These are phyloP conservation scores for Lophius americanus DNA, from an alignment of 2,797 vertebrate genomes.

Conservation along the genomic window DNA sequence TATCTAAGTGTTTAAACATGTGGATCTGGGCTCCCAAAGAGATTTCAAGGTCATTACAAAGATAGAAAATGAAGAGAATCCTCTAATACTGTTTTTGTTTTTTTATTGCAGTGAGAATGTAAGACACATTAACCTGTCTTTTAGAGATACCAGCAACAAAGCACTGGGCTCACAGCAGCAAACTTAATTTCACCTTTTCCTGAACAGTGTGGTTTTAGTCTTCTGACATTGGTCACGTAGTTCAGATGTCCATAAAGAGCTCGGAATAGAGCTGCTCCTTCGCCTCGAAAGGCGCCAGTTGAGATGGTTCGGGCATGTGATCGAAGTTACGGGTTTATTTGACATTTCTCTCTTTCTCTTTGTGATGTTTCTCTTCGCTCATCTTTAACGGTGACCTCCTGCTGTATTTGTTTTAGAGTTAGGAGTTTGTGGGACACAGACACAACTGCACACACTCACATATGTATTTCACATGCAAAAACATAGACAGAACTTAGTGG, in stretches of 20 bases:
- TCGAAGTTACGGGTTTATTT: constrained; percentile 74
- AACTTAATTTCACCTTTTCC: not conserved
- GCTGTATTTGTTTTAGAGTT: constrained; percentile 72
- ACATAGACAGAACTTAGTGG: constrained; percentile 27
- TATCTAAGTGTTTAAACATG: not conserved
- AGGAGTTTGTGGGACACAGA: constrained; percentile 40
- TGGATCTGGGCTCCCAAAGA: not conserved
- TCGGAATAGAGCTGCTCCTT: too few species aligned
- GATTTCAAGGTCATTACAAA: not conserved
- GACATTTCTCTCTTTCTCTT: constrained; percentile 51
- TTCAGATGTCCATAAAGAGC: too few species aligned
- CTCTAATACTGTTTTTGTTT: too few species aligned
- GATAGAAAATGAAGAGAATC: not conserved
- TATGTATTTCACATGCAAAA: constrained; percentile 11
- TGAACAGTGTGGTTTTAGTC: not conserved
- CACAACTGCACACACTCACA: not conserved
- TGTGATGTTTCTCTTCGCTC: constrained; percentile 56
- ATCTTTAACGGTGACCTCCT: constrained; percentile 58
- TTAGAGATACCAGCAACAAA: too few species aligned
- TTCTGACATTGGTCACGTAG: too few species aligned
- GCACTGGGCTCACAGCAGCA: too few species aligned
- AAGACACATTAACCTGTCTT: too few species aligned
- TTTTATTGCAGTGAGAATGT: too few species aligned
- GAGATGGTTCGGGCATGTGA: too few species aligned
- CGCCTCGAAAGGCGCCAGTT: too few species aligned